These are phyloP conservation scores for Dallia pectoralis DNA, from an alignment of 2,797 vertebrate species.

Conservation along the genomic window DNA sequence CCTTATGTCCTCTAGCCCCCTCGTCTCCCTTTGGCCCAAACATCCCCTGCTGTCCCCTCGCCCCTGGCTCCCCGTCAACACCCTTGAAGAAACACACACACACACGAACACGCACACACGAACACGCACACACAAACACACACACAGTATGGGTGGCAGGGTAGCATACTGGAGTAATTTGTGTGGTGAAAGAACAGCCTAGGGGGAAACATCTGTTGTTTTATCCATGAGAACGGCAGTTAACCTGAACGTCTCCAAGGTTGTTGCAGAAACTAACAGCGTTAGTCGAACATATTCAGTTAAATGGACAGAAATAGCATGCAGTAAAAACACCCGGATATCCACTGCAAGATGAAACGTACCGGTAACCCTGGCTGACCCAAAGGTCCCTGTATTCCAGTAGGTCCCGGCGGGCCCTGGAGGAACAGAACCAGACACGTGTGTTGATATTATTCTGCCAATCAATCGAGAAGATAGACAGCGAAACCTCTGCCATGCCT, in stretches of 20 bases:
- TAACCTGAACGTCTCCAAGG: too few relatives aligned
- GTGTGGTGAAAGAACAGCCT: too few relatives aligned
- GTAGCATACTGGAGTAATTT: too few relatives aligned
- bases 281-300: too few relatives aligned
- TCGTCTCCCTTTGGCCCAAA: slow-evolving; percentile 92
- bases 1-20: slow-evolving; percentile 81
- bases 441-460: neutral
- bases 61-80: slow-evolving; percentile 85
- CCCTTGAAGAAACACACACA: slow-evolving; percentile 70
- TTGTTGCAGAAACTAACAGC: too few relatives aligned
- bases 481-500: neutral
- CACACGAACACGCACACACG: neutral
- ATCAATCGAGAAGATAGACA: neutral
- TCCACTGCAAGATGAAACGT: slow-evolving; percentile 48
- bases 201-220: too few relatives aligned
- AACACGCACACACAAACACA: neutral
- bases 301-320: too few relatives aligned
- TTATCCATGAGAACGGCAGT: too few relatives aligned
- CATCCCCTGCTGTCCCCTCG: slow-evolving; percentile 88
- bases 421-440: slow-evolving; percentile 26
- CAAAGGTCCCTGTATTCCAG: slow-evolving; percentile 81
- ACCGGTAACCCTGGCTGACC: slow-evolving; percentile 83
- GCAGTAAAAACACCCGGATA: neutral
- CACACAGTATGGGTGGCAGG: neutral
- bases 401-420: slow-evolving; percentile 85